These are phyloP conservation scores for Himalopsyche anomala DNA, from an alignment of 2,888 invertebrate species.

Conservation along the genomic window DNA sequence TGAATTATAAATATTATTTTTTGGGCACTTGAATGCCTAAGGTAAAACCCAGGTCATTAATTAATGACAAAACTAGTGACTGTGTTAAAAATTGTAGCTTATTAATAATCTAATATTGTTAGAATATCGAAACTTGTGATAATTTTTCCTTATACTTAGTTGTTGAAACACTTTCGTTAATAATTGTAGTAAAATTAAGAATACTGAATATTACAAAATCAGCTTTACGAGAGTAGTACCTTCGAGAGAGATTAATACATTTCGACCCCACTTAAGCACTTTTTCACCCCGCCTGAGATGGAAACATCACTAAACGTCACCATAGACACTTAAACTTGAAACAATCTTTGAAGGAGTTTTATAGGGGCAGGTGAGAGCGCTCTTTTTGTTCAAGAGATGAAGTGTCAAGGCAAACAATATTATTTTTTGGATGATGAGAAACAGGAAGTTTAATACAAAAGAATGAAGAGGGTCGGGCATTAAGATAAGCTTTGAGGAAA, in stretches of 20 bases:
- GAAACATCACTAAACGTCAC: conserved; percentile 64
- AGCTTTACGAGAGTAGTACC: neutral
- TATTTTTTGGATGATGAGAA: conserved; percentile 64
- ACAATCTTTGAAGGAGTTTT: conserved; percentile 64
- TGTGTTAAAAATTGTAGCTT: no score
- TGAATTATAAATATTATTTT: no score
- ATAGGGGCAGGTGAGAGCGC: conserved; percentile 59
- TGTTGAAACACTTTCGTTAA: no score
- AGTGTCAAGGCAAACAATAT: conserved; percentile 65
- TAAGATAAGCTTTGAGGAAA: conserved; percentile 58
- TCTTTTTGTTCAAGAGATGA: conserved; percentile 61
- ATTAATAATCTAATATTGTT: no score
- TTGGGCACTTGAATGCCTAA: no score
- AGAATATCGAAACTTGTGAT: no score
- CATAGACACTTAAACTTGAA: conserved; percentile 61
- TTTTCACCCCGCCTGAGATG: conserved; percentile 34
- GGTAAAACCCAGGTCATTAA: no score
- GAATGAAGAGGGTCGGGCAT: conserved; percentile 57
- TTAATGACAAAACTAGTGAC: no score
- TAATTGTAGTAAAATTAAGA: no score
- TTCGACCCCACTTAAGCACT: conserved; percentile 18
- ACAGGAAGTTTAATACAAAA: conserved; percentile 64
- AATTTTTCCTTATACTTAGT: no score
- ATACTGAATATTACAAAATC: neutral
- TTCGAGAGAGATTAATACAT: conserved; percentile 32